phyloP scores from a whole-genome alignment of 1,140 invertebrate species.

The Hylyphantes graminicola region DNA sequence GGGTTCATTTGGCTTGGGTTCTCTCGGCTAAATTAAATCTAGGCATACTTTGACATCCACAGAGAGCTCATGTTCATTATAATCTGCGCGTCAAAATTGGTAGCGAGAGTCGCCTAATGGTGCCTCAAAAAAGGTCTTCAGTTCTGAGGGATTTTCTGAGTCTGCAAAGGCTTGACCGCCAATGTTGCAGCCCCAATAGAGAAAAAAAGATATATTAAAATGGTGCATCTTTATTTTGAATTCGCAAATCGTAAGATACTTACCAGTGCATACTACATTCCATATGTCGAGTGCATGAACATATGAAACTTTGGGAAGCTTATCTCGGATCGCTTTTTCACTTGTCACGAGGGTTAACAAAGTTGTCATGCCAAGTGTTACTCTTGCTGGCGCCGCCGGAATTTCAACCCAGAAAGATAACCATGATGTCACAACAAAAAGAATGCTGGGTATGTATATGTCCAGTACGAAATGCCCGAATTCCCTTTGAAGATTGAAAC shows the following conservation, averaged over 20 bases:
- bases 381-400: conserved; percentile 72
- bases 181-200: no score
- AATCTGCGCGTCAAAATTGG: no score
- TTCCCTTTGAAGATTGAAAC: conserved; percentile 72
- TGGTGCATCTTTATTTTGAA: background rate
- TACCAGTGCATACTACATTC: conserved; percentile 81
- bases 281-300: conserved; percentile 91
- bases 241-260: background rate
- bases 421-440: conserved; percentile 77
- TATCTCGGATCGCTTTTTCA: conserved; percentile 70
- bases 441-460: conserved; percentile 74
- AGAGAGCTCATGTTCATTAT: no score
- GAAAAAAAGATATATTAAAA: no score
- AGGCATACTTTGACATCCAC: no score
- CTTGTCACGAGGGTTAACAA: conserved; percentile 72
- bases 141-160: no score
- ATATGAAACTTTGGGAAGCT: conserved; percentile 76
- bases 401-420: conserved; percentile 77
- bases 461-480: conserved; percentile 76
- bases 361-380: conserved; percentile 74
- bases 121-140: no score
- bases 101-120: no score
- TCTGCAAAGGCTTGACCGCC: no score
- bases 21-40: no score
- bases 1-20: no score